Conservation (phyloP, 23 tunicate species). For the Oikopleura albicans region DNA sequence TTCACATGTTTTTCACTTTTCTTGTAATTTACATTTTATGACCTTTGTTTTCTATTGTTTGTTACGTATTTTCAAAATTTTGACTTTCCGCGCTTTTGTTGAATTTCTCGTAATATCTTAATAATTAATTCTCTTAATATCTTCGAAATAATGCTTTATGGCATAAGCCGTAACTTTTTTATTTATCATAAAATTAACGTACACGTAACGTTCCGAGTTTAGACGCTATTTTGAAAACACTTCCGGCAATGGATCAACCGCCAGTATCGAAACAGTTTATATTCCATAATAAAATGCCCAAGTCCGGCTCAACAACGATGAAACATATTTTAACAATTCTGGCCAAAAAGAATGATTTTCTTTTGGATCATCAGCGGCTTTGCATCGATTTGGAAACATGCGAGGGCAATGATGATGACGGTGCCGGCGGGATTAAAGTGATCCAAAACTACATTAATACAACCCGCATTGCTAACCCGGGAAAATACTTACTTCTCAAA, state of each 20-base stretch:
- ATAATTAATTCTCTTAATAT: too few species aligned
- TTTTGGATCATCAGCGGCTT: not conserved
- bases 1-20: too few species aligned
- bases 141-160: too few species aligned
- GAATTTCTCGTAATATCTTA: too few species aligned
- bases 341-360: not conserved
- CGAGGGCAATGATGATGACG: not conserved
- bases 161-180: too few species aligned
- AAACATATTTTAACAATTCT: not conserved
- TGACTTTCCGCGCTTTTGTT: too few species aligned
- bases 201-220: too few species aligned
- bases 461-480: not conserved
- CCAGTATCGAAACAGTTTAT: not conserved
- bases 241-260: not conserved
- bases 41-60: too few species aligned
- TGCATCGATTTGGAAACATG: not conserved
- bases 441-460: not conserved
- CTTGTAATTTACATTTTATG: too few species aligned
- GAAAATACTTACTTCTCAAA: not conserved
- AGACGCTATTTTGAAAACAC: too few species aligned
- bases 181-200: too few species aligned
- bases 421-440: not conserved
- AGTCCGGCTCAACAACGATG: not conserved
- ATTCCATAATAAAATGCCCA: not conserved
- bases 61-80: too few species aligned